Evolutionary conservation across 2,113 vertebrate genomes (phyloP).

Genomic region (Semicossyphus pulcher): DNA sequence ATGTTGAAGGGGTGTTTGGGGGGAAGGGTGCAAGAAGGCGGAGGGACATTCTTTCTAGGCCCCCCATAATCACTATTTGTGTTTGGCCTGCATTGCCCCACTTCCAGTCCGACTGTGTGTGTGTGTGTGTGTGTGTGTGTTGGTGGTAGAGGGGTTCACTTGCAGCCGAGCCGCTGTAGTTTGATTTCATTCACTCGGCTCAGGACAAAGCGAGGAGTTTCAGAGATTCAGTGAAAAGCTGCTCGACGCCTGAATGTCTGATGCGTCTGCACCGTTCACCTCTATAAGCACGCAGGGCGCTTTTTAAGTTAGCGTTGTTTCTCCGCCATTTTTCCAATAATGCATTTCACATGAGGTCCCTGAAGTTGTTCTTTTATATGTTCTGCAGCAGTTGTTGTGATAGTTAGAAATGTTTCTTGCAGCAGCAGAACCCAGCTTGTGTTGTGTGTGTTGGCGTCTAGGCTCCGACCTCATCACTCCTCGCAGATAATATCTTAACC

Average conservation of each 20-base stretch:
- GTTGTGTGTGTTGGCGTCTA: too few species aligned
- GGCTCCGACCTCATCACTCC: too few species aligned
- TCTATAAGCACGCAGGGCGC: neutral
- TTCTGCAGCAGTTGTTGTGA: too few species aligned
- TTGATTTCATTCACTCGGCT: slow-evolving; percentile 68
- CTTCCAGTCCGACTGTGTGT: slow-evolving; percentile 52
- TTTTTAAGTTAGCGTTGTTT: neutral
- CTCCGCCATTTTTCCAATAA: neutral
- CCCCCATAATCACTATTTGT: slow-evolving; percentile 78
- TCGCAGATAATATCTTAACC: too few species aligned
- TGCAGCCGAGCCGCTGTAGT: slow-evolving; percentile 55
- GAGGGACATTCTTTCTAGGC: slow-evolving; percentile 62
- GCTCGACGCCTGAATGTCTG: slow-evolving; percentile 77
- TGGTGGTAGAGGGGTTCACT: slow-evolving; percentile 55
- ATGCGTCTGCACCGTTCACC: slow-evolving; percentile 38
- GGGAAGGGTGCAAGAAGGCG: slow-evolving; percentile 61
- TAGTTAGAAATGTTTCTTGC: too few species aligned
- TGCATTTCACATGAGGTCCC: too few species aligned
- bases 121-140: slow-evolving; percentile 39
- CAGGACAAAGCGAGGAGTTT: slow-evolving; percentile 69
- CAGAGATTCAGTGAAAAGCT: slow-evolving; percentile 58
- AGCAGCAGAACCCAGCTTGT: too few species aligned
- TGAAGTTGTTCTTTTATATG: too few species aligned
- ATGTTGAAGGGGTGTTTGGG: slow-evolving; percentile 49
- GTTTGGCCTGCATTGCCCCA: slow-evolving; percentile 69